Evolutionary conservation across 2,888 invertebrate genomes (phyloP), one percentile per base, ranked within the genome.

Genomic region (Mimachlamys varia): DNA sequence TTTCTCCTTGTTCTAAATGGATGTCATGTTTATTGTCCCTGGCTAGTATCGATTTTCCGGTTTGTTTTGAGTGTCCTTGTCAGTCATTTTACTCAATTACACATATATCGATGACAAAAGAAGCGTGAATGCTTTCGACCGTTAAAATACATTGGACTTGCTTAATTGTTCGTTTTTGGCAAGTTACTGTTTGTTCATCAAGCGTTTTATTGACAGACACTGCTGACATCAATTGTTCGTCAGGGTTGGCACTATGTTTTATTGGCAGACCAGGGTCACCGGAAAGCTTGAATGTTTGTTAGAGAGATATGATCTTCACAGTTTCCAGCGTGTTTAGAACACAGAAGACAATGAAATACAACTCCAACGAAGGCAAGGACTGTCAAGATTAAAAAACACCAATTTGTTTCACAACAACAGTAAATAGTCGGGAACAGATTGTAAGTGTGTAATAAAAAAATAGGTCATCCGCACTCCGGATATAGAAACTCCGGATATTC

Each of bases 71-170:
- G 13, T 19, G 58, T 0, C 22, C 58, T 58, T 58, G 58, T 58
- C 58, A 44, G 7, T 58, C 1, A 19, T 58, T 76, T 76, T 76
- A 76, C 33, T 15, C 76, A 76, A 33, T 44, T 5, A 53, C 76
- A 27, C 27, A 27, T 76, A 76, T 27, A 62, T 10, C n/a, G 5
- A 19, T 62, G 62, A 62, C n/a, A 0, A 62, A 22, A n/a, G 3
- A 62, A 17, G 62, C 22, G 7, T 22, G 2, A 62, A 22, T n/a
- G 3, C 12, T 5, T 53, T 53, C 22, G 22, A 62, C 62, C 44
- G 62, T 62, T 62, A n/a, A 44, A 62, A 17, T 62, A 62, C 62
- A 62, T 62, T 62, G 62, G 7, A 62, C 62, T n/a, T 62, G n/a
- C n/a, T 62, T 62, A 22, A 22, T 62, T 62, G 62, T 22, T 22